Conservation (phyloP, 2,797 vertebrate genomes). For the Gallirallus australis region DNA sequence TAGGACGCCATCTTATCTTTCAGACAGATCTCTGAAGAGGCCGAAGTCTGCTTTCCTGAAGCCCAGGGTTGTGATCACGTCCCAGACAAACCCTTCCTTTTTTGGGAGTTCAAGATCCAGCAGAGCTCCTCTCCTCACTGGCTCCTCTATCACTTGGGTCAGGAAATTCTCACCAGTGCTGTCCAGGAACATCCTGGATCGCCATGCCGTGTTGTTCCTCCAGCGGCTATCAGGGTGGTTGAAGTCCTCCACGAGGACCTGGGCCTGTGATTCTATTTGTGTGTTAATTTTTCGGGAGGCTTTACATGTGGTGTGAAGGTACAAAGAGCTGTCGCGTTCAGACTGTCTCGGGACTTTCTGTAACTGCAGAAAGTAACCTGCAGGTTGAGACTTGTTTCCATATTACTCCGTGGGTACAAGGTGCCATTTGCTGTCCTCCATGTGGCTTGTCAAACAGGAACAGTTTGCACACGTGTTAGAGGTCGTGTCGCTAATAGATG, state of each 20-base stretch:
- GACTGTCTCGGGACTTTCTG: not conserved
- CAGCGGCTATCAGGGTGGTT: not conserved
- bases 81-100: not conserved
- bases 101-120: not conserved
- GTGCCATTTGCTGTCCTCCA: no score
- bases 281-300: not conserved
- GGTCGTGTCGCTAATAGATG: not conserved
- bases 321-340: not conserved
- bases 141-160: not conserved
- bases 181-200: not conserved
- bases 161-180: not conserved
- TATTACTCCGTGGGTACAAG: fast-evolving
- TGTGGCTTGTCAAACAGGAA: not conserved
- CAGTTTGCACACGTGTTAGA: fast-evolving
- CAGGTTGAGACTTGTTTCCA: not conserved
- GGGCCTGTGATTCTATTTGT: not conserved
- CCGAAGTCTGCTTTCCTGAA: not conserved
- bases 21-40: not conserved
- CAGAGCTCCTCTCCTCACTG: not conserved
- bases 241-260: not conserved
- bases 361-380: not conserved
- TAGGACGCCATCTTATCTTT: not conserved
- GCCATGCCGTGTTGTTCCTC: not conserved
- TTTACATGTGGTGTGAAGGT: not conserved
- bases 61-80: not conserved